These are phyloP conservation scores for Formica selysi DNA, from an alignment of 1,140 invertebrate species.

Conservation along the genomic window DNA sequence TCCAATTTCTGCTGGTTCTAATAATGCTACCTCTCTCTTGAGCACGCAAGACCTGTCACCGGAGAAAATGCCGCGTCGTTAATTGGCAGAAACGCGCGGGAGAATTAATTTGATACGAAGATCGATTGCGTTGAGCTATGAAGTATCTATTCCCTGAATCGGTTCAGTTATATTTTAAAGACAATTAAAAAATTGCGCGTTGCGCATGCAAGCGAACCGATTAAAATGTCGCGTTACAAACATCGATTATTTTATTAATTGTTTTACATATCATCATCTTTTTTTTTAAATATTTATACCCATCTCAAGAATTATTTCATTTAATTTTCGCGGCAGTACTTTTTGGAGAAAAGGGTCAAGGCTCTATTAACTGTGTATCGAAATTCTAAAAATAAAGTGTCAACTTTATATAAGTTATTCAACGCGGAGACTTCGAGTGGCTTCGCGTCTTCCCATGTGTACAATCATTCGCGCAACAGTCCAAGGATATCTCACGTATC, in stretches of 20 bases:
- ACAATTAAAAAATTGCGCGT: conserved; percentile 1
- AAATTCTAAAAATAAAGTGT: too few species aligned
- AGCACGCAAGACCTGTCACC: conserved; percentile 4
- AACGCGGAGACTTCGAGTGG: background rate
- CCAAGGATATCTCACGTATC: conserved; percentile 55
- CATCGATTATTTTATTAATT: background rate
- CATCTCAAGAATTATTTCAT: too few species aligned
- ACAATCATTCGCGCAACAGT: conserved; percentile 47
- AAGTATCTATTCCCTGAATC: background rate
- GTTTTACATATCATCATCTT: too few species aligned
- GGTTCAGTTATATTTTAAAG: conserved; percentile 8
- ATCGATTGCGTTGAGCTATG: background rate
- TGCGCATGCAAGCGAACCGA: background rate
- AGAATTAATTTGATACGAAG: conserved; percentile 36
- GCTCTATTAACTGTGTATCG: too few species aligned
- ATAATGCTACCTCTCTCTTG: conserved; percentile 19
- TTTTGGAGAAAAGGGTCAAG: too few species aligned
- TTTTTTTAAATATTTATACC: too few species aligned
- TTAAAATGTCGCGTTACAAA: background rate
- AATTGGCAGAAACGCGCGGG: conserved; percentile 35
- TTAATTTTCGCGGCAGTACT: too few species aligned
- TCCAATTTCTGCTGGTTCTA: conserved; percentile 14
- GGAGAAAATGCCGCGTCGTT: conserved; percentile 13
- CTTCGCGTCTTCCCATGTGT: background rate
- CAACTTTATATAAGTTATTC: background rate